Evolutionary conservation across 2,113 vertebrate genomes (phyloP).

Genomic region (Seriola dumerili): DNA sequence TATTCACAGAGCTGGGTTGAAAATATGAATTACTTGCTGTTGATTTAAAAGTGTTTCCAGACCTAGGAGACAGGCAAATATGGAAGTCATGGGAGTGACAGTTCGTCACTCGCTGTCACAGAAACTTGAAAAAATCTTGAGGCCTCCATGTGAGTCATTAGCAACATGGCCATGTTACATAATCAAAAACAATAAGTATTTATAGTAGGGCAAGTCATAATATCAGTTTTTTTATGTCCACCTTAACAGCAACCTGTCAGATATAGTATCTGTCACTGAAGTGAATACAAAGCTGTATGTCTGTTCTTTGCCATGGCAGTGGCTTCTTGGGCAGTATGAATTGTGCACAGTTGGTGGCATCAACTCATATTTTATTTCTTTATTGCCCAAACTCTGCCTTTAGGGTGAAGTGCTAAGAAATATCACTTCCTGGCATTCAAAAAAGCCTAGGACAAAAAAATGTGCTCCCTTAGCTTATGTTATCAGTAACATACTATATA

Average conservation of each 20-base stretch:
- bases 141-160: neutral
- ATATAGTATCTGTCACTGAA: neutral
- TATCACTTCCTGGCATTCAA: neutral
- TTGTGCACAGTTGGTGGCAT: neutral
- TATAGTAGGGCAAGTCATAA: neutral
- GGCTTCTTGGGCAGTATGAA: neutral
- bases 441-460: neutral
- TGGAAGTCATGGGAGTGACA: neutral
- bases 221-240: neutral
- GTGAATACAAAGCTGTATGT: neutral
- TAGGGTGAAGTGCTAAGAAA: neutral
- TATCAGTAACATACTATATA: neutral
- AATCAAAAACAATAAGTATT: neutral
- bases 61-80: neutral
- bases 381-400: neutral
- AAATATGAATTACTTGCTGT: conserved; percentile 1
- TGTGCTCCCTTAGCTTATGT: neutral
- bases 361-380: neutral
- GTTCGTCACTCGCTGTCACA: neutral
- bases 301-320: neutral
- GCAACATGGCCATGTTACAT: neutral
- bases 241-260: neutral
- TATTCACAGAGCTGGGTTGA: neutral
- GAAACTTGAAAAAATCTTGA: neutral
- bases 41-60: neutral